Evolutionary conservation across 2,113 vertebrate species (phyloP).

Genomic region (Tricholaema leucomelas): DNA sequence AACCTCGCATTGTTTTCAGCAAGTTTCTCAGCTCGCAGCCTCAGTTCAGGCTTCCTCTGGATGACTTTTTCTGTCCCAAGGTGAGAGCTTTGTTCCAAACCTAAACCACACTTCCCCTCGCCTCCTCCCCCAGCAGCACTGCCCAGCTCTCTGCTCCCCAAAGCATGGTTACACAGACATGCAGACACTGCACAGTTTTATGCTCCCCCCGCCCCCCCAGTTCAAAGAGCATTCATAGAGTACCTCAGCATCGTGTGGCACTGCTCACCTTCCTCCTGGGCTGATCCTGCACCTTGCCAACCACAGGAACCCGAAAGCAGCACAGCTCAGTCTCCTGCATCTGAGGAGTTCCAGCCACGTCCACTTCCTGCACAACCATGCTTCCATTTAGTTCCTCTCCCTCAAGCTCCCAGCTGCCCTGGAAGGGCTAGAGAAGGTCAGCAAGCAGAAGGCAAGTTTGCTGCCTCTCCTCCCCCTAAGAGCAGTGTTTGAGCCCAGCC

Average conservation of each 20-base stretch:
- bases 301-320: background rate
- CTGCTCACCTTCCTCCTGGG: background rate
- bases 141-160: background rate
- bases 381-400: background rate
- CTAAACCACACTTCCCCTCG: fast-evolving
- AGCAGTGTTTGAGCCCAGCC: background rate
- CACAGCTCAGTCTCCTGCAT: fast-evolving
- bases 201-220: background rate
- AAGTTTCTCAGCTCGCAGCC: background rate
- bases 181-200: background rate
- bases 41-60: background rate
- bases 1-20: background rate
- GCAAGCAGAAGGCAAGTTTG: background rate
- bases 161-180: fast-evolving
- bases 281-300: fast-evolving
- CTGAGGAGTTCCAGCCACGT: background rate
- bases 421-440: background rate
- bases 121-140: background rate
- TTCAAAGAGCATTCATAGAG: fast-evolving
- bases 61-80: background rate
- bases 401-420: background rate
- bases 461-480: no score
- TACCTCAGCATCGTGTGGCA: fast-evolving
- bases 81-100: fast-evolving
- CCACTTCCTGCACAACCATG: background rate